Percentiles rank a stretch among this genome's conserved stretches.
Conservation (phyloP, 2,797 vertebrate species). For the Girardinus metallicus region DNA sequence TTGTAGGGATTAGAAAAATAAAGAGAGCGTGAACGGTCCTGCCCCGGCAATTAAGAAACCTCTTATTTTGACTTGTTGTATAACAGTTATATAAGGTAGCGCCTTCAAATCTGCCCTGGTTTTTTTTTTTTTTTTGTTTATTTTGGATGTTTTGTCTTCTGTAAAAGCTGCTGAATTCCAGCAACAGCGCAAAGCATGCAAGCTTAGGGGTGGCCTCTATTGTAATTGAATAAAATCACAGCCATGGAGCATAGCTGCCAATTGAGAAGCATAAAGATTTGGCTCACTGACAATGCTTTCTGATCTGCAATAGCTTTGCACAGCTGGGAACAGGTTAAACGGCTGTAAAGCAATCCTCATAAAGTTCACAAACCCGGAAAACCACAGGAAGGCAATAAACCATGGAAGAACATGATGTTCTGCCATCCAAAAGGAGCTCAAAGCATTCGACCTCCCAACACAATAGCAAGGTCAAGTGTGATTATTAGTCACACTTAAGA, state of each 20-base stretch:
- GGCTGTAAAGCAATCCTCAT: slow-evolving; percentile 61
- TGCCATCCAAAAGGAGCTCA: slow-evolving; percentile 29
- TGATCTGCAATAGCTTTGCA: slow-evolving; percentile 43
- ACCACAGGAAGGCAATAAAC: slow-evolving; percentile 69
- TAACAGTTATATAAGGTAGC: background rate
- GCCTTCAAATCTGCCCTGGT: background rate
- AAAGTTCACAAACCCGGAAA: slow-evolving; percentile 69
- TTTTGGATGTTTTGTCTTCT: background rate
- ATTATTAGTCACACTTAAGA: slow-evolving; percentile 17
- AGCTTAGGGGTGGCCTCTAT: slow-evolving; percentile 42
- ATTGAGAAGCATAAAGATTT: slow-evolving; percentile 41
- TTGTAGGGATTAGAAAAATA: background rate
- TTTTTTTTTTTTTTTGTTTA: background rate
- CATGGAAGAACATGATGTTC: slow-evolving; percentile 66
- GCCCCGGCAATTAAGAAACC: slow-evolving; percentile 5
- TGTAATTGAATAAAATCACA: slow-evolving; percentile 39
- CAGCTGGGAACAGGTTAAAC: slow-evolving; percentile 58
- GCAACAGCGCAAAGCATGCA: slow-evolving; percentile 24
- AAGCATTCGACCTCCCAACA: slow-evolving; percentile 18
- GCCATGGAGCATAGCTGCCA: slow-evolving; percentile 23
- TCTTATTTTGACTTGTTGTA: slow-evolving; percentile 19
- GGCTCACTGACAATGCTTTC: slow-evolving; percentile 36
- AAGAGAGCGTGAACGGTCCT: background rate
- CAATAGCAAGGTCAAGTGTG: slow-evolving; percentile 51
- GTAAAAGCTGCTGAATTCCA: slow-evolving; percentile 40